Percentiles rank a stretch among this genome's conserved stretches.
phyloP scores from a whole-genome alignment of 2,113 vertebrate species.

The Girardinichthys multiradiatus region DNA sequence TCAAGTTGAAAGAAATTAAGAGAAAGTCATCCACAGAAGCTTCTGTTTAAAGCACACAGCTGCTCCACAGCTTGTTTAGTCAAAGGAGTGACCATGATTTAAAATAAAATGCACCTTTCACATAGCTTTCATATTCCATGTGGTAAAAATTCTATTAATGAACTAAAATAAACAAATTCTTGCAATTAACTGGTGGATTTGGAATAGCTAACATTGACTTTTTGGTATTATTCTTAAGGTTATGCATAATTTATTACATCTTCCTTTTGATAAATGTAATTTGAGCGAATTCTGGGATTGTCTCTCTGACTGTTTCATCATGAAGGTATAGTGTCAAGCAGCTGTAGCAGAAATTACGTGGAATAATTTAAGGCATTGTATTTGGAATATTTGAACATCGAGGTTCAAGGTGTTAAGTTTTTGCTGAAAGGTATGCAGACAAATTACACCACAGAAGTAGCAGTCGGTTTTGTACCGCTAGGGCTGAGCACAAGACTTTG shows the following conservation, averaged over 20 bases:
- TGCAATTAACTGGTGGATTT: slow-evolving; percentile 1
- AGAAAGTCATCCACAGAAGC: background rate
- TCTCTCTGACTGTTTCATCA: slow-evolving; percentile 32
- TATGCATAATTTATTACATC: slow-evolving; percentile 6
- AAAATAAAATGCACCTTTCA: background rate
- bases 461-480: slow-evolving; percentile 81
- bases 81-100: background rate
- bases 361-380: slow-evolving; percentile 8
- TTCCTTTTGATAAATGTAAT: slow-evolving; percentile 9
- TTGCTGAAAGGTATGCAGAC: slow-evolving; percentile 3
- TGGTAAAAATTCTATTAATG: background rate
- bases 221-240: background rate
- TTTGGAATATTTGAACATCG: slow-evolving; percentile 22
- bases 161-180: slow-evolving; percentile 1
- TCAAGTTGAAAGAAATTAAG: background rate
- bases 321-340: slow-evolving; percentile 11
- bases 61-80: slow-evolving; percentile 1
- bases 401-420: slow-evolving; percentile 10
- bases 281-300: slow-evolving; percentile 10
- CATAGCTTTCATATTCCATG: background rate
- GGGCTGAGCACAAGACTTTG: slow-evolving; percentile 85
- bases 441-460: slow-evolving; percentile 91
- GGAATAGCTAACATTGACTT: background rate
- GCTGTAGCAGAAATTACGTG: slow-evolving; percentile 20
- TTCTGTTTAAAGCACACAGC: slow-evolving; percentile 16